Evolutionary conservation across 2,888 invertebrate genomes (phyloP), one percentile per base, ranked within the genome.

Genomic region (Heliconius ethilla): DNA sequence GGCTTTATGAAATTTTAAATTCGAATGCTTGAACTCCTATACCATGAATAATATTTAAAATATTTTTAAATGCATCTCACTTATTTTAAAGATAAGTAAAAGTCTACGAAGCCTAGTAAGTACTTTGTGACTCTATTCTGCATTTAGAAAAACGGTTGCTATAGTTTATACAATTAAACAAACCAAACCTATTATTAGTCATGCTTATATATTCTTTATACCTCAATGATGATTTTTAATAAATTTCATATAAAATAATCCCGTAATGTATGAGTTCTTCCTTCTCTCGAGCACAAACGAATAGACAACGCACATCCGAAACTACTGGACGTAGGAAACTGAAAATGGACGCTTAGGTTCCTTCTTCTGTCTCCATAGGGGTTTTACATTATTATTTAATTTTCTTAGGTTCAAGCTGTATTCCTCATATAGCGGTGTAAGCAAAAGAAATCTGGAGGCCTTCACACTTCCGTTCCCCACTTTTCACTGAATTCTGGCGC

Each of bases 1-100:
- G 15, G 59, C 59, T 55, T n/a, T 55, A 22, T 70, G 29, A 55
- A 55, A 51, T 22, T 72, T 55, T 33, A 55, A 72, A 72, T 72
- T 45, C 5, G 7, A 72, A 72, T 72, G 33, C 33, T 55, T 5
- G 25, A 22, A 55, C 13, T 25, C 6, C 22, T 18, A 33, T 13
- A 22, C 13, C 29, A 55, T n/a, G 22, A 37, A 66, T 67, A 25
- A 69, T 66, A 66, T n/a, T 67, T 22, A 5, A n/a, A n/a, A 63
- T 63, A 25, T 27, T 63, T 63, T 63, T 25, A 63, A 63, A 63
- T 27, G 15, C 63, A 63, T 15, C 15, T 63, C 25, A 62, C 11
- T 13, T 25, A 6, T 63, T 63, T 63, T 27, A 63, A 25, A 0
- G 27, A 15, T 63, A 25, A 15, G 29, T 15, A 63, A 27, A 25